Percentiles rank a stretch among this genome's conserved stretches.
Conservation (phyloP, 2,888 invertebrate species). For the Perithous albicinctus region DNA sequence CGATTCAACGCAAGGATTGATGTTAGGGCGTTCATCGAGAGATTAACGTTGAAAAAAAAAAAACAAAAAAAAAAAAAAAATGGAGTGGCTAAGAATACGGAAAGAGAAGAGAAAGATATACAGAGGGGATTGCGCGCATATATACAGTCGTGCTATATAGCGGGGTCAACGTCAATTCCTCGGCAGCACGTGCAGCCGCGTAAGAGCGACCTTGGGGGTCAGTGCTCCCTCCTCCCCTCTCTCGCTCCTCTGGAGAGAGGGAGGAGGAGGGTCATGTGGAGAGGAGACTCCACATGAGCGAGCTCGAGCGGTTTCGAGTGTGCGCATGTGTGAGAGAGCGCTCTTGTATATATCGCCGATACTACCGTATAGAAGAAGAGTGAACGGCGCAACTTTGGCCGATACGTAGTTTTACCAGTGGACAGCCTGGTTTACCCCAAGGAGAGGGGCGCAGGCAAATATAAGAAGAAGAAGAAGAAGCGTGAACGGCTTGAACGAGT, state of each 20-base stretch:
- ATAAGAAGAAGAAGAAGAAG: no score
- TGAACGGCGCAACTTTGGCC: no score
- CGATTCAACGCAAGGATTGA: background rate
- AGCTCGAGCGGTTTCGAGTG: slow-evolving; percentile 4
- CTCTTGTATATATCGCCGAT: background rate
- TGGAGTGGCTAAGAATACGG: background rate
- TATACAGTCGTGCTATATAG: slow-evolving; percentile 34
- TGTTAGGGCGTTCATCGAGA: background rate
- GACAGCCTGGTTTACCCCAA: no score
- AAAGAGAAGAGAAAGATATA: slow-evolving; percentile 1
- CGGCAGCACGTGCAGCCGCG: slow-evolving; percentile 81
- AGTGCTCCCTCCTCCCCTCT: slow-evolving; percentile 74
- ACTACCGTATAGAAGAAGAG: background rate
- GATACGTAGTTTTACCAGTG: no score
- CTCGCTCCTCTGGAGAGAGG: slow-evolving; percentile 43
- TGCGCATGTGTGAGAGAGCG: background rate
- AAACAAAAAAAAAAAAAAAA: slow-evolving; percentile 20
- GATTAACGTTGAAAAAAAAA: background rate
- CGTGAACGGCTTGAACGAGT: slow-evolving; percentile 29
- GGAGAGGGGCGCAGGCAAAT: no score
- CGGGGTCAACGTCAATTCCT: slow-evolving; percentile 76
- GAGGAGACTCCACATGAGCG: no score
- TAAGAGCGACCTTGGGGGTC: slow-evolving; percentile 83
- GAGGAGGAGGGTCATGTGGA: no score
- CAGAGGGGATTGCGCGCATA: slow-evolving; percentile 6